Evolutionary conservation across 2,888 invertebrate species (phyloP), one percentile per base, ranked within the genome.

Genomic region (Teinopalpus imperialis): DNA sequence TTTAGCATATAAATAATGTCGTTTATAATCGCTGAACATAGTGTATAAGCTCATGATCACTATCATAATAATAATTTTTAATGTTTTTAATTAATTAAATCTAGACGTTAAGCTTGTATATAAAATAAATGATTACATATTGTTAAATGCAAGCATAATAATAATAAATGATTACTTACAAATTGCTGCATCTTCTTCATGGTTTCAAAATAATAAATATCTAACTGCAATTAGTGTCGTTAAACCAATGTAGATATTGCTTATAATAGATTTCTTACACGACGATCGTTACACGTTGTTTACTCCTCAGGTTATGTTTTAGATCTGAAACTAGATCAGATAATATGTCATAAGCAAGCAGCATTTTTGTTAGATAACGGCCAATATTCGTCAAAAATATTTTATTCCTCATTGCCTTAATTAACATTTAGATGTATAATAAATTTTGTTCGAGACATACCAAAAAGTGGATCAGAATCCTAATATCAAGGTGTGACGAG

Each of bases 361-460:
- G 52, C 61, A 61, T 63, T 65, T 66, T 66, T 54, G 53, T 64
- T 56, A 56, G 69, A 70, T 69, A 74, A 69, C 61, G 69, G 59
- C 69, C 62, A 66, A 74, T 68, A 72, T 66, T 68, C 61, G 62
- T 74, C 71, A 73, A 72, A 71, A 52, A 63, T 66, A 65, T 68
- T 65, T 63, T 61, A 74, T 72, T 75, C 70, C 73, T 70, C 69
- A 74, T 73, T 81, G 76, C 78, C 74, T 75, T 74, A 57, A 82
- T 85, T 86, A 77, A 74, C 81, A 83, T 86, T 82, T 83, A 79
- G 65, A 80, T 70, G 59, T 63, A 66, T 69, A 72, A 85, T 81
- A 81, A 82, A 85, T 81, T 77, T 70, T 59, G 55, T 69, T 72
- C 66, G 67, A 77, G 68, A 79, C 79, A 60, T 74, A 82, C 83